phyloP scores from a whole-genome alignment of 2,797 vertebrate species.

The Sebastiscus albofasciatus region DNA sequence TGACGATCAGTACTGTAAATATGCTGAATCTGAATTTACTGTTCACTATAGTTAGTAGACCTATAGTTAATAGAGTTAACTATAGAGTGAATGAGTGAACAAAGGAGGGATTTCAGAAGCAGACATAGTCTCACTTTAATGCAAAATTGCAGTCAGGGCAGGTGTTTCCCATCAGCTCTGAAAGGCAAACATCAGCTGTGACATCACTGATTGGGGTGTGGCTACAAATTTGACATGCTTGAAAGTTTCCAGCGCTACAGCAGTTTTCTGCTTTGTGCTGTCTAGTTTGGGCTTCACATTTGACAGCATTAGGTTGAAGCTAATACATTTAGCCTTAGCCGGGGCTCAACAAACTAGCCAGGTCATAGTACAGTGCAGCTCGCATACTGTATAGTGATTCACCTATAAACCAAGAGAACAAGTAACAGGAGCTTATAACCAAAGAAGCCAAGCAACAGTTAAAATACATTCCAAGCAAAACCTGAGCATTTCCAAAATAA shows the following conservation, averaged over 20 bases:
- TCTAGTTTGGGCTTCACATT: not conserved
- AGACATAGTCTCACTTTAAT: no score
- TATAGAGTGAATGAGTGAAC: no score
- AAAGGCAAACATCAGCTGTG: conserved; percentile 22
- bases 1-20: no score
- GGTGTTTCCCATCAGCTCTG: conserved; percentile 24
- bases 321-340: not conserved
- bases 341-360: not conserved
- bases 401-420: conserved; percentile 6
- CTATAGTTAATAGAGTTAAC: no score
- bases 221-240: not conserved
- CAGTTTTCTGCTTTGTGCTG: not conserved
- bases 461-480: conserved; percentile 46
- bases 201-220: conserved; percentile 18
- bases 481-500: conserved; percentile 45
- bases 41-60: no score
- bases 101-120: no score
- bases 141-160: not conserved
- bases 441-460: conserved; percentile 20
- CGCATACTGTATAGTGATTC: not conserved
- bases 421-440: not conserved
- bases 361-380: conserved; percentile 35
- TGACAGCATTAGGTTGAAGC: not conserved
- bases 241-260: not conserved
- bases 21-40: no score